These are phyloP conservation scores for Thera britannica DNA, from an alignment of 2,888 invertebrate genomes.

Conservation along the genomic window DNA sequence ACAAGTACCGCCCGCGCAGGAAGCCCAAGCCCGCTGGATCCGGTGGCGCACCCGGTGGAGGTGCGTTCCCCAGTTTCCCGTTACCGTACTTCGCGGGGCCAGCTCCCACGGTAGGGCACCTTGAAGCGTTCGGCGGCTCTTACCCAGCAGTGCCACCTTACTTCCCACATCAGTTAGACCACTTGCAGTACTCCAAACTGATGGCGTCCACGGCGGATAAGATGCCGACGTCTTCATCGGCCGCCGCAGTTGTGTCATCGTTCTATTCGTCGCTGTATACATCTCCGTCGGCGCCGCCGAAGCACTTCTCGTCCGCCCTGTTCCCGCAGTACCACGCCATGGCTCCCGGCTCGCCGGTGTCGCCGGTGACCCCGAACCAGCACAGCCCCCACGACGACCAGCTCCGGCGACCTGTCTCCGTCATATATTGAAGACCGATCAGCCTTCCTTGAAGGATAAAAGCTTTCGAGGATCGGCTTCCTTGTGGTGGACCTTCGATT, in stretches of 20 bases:
- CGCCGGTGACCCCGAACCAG: slow-evolving; percentile 74
- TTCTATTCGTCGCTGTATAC: slow-evolving; percentile 89
- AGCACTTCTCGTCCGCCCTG: slow-evolving; percentile 81
- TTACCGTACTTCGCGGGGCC: slow-evolving; percentile 87
- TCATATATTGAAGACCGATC: slow-evolving; percentile 87
- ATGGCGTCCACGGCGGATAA: slow-evolving; percentile 80
- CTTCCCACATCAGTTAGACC: slow-evolving; percentile 90
- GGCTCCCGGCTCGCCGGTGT: slow-evolving; percentile 76
- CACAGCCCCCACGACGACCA: slow-evolving; percentile 84
- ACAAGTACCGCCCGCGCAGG: slow-evolving; percentile 94
- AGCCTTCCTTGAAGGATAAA: slow-evolving; percentile 71
- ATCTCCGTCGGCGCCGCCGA: slow-evolving; percentile 79
- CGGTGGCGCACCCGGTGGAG: slow-evolving; percentile 75
- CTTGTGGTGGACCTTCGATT: slow-evolving; percentile 29
- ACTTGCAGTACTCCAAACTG: slow-evolving; percentile 86
- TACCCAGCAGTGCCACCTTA: slow-evolving; percentile 89
- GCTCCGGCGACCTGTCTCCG: slow-evolving; percentile 88
- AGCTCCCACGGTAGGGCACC: slow-evolving; percentile 82
- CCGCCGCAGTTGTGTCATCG: slow-evolving; percentile 87
- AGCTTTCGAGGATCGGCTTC: slow-evolving; percentile 63
- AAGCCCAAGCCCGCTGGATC: slow-evolving; percentile 91
- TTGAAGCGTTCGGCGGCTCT: slow-evolving; percentile 81
- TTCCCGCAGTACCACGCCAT: slow-evolving; percentile 80
- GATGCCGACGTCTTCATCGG: slow-evolving; percentile 76
- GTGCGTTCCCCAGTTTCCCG: slow-evolving; percentile 87